Conservation (phyloP, 2,888 invertebrate species). For the Melieria crassipennis region DNA sequence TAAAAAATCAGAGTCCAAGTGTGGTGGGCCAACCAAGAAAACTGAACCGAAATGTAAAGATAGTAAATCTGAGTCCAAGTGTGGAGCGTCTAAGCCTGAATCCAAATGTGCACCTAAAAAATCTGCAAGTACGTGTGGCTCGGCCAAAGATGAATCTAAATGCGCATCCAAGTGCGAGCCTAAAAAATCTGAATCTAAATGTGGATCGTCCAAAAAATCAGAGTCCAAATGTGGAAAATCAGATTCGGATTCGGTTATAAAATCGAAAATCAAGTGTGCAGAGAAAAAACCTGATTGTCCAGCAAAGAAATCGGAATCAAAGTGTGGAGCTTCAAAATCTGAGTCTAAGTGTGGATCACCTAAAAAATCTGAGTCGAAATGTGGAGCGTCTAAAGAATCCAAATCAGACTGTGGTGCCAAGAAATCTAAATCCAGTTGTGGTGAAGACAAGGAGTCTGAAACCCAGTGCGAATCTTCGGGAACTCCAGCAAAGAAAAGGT, state of each 20-base stretch:
- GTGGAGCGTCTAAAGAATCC: background rate
- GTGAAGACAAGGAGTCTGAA: background rate
- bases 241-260: background rate
- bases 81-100: background rate
- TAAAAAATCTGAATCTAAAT: background rate
- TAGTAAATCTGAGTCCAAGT: slow-evolving; percentile 1
- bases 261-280: background rate
- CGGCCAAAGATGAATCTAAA: slow-evolving; percentile 2
- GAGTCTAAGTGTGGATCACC: background rate
- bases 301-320: background rate
- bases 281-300: slow-evolving; percentile 3
- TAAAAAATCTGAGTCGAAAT: background rate
- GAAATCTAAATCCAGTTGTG: slow-evolving; percentile 3
- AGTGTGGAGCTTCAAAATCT: background rate
- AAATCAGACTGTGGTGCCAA: slow-evolving; percentile 8
- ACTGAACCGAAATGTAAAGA: slow-evolving; percentile 1
- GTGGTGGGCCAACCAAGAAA: background rate
- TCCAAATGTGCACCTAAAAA: background rate
- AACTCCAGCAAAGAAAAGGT: background rate
- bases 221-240: slow-evolving; percentile 3
- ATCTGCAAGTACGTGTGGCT: background rate
- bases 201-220: slow-evolving; percentile 18
- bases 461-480: background rate
- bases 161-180: background rate
- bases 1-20: background rate